Evolutionary conservation across 2,113 vertebrate species (phyloP).

Genomic region (Burhinus oedicnemus): DNA sequence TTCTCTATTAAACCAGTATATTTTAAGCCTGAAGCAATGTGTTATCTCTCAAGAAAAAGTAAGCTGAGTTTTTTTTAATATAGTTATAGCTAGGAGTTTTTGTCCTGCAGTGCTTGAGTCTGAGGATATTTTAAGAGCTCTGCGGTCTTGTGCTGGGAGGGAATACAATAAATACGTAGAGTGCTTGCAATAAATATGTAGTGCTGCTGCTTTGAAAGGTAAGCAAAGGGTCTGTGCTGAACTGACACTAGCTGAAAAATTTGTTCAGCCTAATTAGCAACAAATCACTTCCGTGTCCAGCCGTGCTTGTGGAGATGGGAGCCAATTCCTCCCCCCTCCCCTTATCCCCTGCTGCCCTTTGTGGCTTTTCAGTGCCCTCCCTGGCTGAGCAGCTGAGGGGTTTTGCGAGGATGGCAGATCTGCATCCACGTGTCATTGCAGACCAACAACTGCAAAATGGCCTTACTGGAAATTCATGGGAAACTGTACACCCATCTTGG

Average conservation of each 20-base stretch:
- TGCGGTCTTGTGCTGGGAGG: constrained; percentile 8
- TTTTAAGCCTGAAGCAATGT: constrained; percentile 23
- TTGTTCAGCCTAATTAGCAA: constrained; percentile 52
- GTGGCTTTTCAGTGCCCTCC: neutral
- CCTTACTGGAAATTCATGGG: neutral
- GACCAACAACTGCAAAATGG: neutral
- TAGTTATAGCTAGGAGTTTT: neutral
- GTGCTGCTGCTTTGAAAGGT: constrained; percentile 8
- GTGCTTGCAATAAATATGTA: constrained; percentile 1
- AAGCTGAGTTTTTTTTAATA: neutral
- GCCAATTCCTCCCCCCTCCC: neutral
- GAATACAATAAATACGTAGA: constrained; percentile 13
- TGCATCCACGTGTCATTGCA: neutral
- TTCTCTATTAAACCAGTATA: neutral
- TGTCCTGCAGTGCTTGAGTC: neutral
- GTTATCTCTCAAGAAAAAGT: neutral
- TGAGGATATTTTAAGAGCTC: constrained; percentile 26
- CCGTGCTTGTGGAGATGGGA: neutral
- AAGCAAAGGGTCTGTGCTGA: constrained; percentile 17
- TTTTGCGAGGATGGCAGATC: neutral
- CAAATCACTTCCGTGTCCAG: constrained; percentile 30
- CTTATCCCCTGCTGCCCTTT: neutral
- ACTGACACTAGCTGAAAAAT: constrained; percentile 4
- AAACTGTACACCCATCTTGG: neutral
- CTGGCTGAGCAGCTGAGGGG: neutral